Percentiles rank a stretch among this genome's conserved stretches.
phyloP scores from a whole-genome alignment of 2,888 invertebrate genomes.

The Drosophila melanocephala region DNA sequence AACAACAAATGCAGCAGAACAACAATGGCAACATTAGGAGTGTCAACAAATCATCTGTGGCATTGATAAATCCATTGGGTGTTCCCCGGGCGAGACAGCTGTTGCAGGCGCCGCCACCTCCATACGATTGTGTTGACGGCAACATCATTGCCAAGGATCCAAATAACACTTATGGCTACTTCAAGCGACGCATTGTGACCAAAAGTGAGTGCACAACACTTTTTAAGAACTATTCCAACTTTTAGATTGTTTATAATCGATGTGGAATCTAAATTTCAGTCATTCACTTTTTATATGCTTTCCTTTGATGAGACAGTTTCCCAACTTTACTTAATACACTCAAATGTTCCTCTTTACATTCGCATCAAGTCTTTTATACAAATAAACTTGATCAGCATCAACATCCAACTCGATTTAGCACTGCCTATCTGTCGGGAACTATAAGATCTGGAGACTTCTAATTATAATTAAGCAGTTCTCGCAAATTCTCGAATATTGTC shows the following conservation, averaged over 20 bases:
- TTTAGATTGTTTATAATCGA: not conserved
- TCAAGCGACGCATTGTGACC: constrained; percentile 88
- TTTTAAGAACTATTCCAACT: not conserved
- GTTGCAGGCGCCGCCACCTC: constrained; percentile 35
- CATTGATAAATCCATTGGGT: constrained; percentile 68
- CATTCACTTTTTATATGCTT: not conserved
- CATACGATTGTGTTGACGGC: constrained; percentile 87
- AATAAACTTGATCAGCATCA: not conserved
- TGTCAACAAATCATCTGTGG: constrained; percentile 52
- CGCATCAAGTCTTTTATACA: not conserved
- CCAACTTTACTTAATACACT: too few species aligned
- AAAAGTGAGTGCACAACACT: constrained; percentile 87
- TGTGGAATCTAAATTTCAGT: not conserved
- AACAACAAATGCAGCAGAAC: constrained; percentile 43
- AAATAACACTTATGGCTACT: constrained; percentile 91
- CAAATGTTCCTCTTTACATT: not conserved
- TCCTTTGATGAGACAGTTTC: not conserved
- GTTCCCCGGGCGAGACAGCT: constrained; percentile 29
- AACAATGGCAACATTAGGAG: constrained; percentile 8
- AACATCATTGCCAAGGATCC: constrained; percentile 88
- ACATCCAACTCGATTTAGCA: too few species aligned
- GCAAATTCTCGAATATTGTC: too few species aligned
- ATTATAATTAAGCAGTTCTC: too few species aligned
- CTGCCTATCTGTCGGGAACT: too few species aligned
- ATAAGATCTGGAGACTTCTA: too few species aligned